Percentiles rank a stretch among this genome's conserved stretches.
Conservation (phyloP, 2,888 invertebrate genomes). For the Megamerina dolium region DNA sequence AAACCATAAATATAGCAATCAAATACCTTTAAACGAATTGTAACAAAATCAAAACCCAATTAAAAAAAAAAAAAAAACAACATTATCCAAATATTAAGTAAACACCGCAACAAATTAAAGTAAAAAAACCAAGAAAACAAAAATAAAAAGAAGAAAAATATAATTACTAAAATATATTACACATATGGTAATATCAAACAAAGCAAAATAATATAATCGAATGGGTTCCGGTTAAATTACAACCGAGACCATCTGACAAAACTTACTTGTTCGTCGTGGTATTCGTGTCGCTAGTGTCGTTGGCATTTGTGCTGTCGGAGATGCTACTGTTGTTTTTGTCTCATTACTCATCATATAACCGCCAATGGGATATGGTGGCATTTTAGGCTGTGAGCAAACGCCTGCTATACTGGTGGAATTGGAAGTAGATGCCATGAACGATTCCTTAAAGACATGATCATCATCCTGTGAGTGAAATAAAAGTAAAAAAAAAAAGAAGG, state of each 20-base stretch:
- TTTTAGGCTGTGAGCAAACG: conserved; percentile 45
- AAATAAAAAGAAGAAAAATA: no score
- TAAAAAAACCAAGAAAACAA: no score
- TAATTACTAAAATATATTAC: conserved; percentile 1
- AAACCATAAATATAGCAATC: conserved; percentile 11
- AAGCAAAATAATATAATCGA: conserved; percentile 5
- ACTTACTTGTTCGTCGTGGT: conserved; percentile 49
- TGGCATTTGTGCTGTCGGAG: conserved; percentile 23
- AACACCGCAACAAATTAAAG: conserved; percentile 7
- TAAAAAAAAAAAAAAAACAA: conserved; percentile 10
- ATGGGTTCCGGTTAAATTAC: no score
- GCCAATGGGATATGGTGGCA: conserved; percentile 46
- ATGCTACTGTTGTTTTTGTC: conserved; percentile 17
- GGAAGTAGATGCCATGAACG: conserved; percentile 15
- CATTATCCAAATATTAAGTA: background rate
- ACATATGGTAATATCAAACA: conserved; percentile 4
- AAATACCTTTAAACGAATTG: conserved; percentile 15
- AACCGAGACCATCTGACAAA: no score
- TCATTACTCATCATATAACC: conserved; percentile 33
- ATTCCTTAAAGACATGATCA: conserved; percentile 26
- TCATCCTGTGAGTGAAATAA: conserved; percentile 20
- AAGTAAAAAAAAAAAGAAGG: conserved; percentile 5
- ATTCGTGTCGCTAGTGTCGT: conserved; percentile 34
- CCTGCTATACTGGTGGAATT: conserved; percentile 14
- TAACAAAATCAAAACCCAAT: conserved; percentile 10